Evolutionary conservation across 1,140 invertebrate genomes (phyloP), one percentile per base, ranked within the genome.

Genomic region (Maconellicoccus hirsutus): DNA sequence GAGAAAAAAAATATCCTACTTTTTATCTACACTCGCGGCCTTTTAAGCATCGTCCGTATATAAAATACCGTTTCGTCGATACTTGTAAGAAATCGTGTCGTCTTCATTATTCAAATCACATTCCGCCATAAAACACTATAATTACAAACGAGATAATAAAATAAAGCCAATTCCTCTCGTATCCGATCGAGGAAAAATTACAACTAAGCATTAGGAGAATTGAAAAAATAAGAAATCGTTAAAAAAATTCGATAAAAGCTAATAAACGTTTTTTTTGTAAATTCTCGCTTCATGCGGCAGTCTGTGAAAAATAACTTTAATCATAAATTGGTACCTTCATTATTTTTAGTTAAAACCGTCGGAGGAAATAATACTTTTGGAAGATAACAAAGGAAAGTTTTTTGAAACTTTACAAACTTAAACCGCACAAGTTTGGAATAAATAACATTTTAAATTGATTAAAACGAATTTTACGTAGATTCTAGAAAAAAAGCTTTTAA

Each of bases 371-470:
- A 52, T 52, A 52, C 42, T 52, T 52, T 52, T 19, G 42, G 10
- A 52, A 52, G 42, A 52, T 52, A 52, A 52, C 42, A 52, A 52
- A 52, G 42, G 42, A 52, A 52, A 52, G 42, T 52, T 52, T 52
- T 52, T 52, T 52, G 42, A 52, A 52, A 52, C 42, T 52, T 52
- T 52, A 52, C 42, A 52, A 52, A 52, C 42, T 52, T 52, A 52
- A 52, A 52, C 42, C 42, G 42, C 42, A 52, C 42, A 52, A 52
- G 42, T 52, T 52, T 19, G 42, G 42, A 52, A 52, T 52, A 52
- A 52, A 52, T 52, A 52, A 52, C 42, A 52, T 52, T 52, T 52
- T 52, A 52, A 52, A 52, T 52, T 52, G 42, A 52, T 52, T 52
- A 52, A 52, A 52, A 52, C 42, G 42, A 52, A 52, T 52, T 52